Evolutionary conservation across 64 coral and sea anemone species (phyloP).

Genomic region (Anthopleura sola): DNA sequence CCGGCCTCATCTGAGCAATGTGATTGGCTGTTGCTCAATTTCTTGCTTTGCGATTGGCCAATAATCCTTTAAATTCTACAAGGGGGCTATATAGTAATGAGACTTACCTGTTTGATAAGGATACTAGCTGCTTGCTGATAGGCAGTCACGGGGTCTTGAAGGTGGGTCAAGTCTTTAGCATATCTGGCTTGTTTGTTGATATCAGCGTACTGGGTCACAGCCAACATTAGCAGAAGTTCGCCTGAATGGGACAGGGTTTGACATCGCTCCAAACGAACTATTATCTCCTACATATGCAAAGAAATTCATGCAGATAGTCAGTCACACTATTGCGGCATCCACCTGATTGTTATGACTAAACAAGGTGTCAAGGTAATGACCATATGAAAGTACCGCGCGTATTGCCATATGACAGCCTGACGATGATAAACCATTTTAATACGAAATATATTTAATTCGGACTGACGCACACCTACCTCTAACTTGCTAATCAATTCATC

Average conservation of each 20-base stretch:
- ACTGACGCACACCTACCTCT: neutral
- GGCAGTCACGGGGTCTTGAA: slow-evolving; percentile 39
- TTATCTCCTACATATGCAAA: slow-evolving; percentile 30
- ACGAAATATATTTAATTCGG: too few species aligned
- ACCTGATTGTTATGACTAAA: too few species aligned
- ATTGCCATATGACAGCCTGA: too few species aligned
- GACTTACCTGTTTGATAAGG: slow-evolving; percentile 66
- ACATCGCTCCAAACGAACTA: slow-evolving; percentile 52
- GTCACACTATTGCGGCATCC: too few species aligned
- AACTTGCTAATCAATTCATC: slow-evolving; percentile 30
- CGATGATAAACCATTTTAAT: too few species aligned
- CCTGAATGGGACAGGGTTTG: slow-evolving; percentile 78
- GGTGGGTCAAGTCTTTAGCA: slow-evolving; percentile 36
- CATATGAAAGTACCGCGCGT: too few species aligned
- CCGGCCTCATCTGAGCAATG: neutral
- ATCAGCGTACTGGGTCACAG: slow-evolving; percentile 72
- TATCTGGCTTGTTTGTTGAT: slow-evolving; percentile 34
- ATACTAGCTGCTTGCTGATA: slow-evolving; percentile 70
- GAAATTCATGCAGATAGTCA: too few species aligned
- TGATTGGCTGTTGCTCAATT: too few species aligned
- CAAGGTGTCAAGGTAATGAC: too few species aligned
- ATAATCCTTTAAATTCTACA: too few species aligned
- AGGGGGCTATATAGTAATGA: too few species aligned
- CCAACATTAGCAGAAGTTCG: slow-evolving; percentile 42
- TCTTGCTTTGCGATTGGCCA: too few species aligned